Base-by-base conservation (phyloP, 2,113 vertebrate genomes). In the Anarrhichthys ocellatus region DNA sequence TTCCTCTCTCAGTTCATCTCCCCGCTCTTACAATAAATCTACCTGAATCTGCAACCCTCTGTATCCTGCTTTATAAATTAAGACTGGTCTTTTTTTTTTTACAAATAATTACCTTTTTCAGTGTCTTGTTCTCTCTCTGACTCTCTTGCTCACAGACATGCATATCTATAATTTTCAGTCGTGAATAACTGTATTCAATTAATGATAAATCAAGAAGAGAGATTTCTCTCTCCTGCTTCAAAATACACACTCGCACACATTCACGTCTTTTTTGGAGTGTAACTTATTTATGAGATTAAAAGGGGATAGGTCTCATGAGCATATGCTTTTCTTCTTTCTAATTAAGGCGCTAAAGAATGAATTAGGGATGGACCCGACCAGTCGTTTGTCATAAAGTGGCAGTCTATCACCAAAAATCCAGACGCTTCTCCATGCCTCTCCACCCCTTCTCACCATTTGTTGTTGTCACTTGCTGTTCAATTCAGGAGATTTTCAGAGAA, bases 261-360 rank as follows among this genome's bases (percentile, higher is more conserved):
- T n/a, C 10, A 20, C 14, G 34, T 1, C 6, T 40, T 44, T 76
- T 50, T 11, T 13, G 6, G 5, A 81, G 32, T 17, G 72, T 64
- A 76, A 68, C 11, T 40, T 78, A 44, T 76, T 78, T 11, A 36
- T 68, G 15, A 78, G 17, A 76, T 34, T 63, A 54, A 72, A 81
- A 64, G 34, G 4, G 15, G 24, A 70, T 22, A 67, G 14, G 20
- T 61, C 73, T 72, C 29, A 27, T 17, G 44, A 87, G 69, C 84
- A 88, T 85, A 73, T 87, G 85, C 59, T 84, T 80, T 70, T 81
- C 29, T 29, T 61, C 63, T 84, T 42, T 65, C 78, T 87, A 90
- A 93, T 90, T 88, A 82, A 82, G 79, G 20, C 22, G 14, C 48
- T 66, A 56, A 89, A 76, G 74, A 81, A 81, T 71, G 70, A 89